Evolutionary conservation across 2,797 vertebrate genomes (phyloP), one percentile per base, ranked within the genome.

Genomic region (Gastrophryne carolinensis): DNA sequence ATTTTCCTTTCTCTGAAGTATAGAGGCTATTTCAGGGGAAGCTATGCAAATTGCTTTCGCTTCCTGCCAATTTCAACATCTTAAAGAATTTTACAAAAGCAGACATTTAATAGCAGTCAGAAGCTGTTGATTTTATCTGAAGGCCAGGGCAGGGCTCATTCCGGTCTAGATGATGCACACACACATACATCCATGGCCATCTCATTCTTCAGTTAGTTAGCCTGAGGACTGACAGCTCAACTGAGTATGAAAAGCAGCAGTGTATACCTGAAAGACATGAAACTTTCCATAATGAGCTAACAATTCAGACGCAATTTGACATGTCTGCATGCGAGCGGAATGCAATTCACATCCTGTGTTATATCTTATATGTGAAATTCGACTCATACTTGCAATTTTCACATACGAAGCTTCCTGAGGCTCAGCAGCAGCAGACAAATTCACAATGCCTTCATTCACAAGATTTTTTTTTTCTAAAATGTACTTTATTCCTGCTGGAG

Each of bases 351-450:
- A 78, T 78, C 75, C 75, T 78, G 67, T 57, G 61, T 21, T 76
- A 70, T 37, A 57, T 52, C 29, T 58, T 47, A 63, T 66, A 77
- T 77, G 74, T 71, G 75, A 78, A 78, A 78, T 65, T 72, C 68
- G 65, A 34, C 75, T 78, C 52, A 52, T 72, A 65, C 52, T 65
- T 72, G 68, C 61, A 70, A 65, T 65, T 78, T 78, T 77, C 67
- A 58, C 67, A 62, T 50, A 64, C 56, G 49, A 24, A 12, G 49
- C 60, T 39, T 78, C 75, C 75, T 66, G 39, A 57, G 65, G 64
- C 19, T 37, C 35, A 50, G 72, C 35, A 50, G 72, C 68, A 78
- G 75, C 50, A 60, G 68, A 32, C 68, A 72, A 50, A 65, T 72
- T 78, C 68, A 58, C 68, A 64, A 70, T 49, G 75, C 52, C 49